These are phyloP conservation scores for Pomacea maculata DNA, from an alignment of 1,140 invertebrate genomes.

Conservation along the genomic window DNA sequence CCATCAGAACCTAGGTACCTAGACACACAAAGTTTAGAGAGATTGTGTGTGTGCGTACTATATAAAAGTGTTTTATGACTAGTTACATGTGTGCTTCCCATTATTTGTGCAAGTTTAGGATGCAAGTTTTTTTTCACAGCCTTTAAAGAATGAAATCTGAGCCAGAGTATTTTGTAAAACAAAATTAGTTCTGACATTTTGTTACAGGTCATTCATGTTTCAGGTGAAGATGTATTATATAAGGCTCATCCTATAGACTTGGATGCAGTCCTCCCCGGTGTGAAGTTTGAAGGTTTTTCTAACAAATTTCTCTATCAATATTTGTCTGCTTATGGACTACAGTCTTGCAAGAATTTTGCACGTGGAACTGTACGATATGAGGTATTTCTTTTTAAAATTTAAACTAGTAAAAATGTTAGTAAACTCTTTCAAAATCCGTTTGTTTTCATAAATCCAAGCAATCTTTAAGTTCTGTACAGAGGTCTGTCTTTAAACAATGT, in stretches of 20 bases:
- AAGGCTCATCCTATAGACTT: constrained; percentile 75
- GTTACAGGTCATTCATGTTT: constrained; percentile 83
- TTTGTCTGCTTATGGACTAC: constrained; percentile 81
- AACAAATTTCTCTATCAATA: constrained; percentile 94
- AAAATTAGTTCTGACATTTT: constrained; percentile 10
- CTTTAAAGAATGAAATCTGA: background rate
- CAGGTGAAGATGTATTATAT: constrained; percentile 84
- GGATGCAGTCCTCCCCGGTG: constrained; percentile 90
- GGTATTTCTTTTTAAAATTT: constrained; percentile 48
- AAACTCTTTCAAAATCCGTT: no score
- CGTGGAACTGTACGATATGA: constrained; percentile 89
- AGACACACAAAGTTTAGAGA: no score
- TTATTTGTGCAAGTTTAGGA: background rate
- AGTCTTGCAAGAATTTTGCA: constrained; percentile 81
- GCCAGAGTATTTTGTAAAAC: no score
- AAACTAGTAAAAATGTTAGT: background rate
- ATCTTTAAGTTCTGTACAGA: no score
- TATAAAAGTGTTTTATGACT: background rate
- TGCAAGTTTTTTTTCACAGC: constrained; percentile 2
- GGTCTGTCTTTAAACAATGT: no score
- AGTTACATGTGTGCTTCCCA: background rate
- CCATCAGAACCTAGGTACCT: no score
- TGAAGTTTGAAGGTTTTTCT: constrained; percentile 92
- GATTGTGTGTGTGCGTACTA: background rate
- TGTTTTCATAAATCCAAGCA: no score